Evolutionary conservation across 2,797 vertebrate species (phyloP), one percentile per base, ranked within the genome.

Genomic region (Hyperoplus lanceolatus): DNA sequence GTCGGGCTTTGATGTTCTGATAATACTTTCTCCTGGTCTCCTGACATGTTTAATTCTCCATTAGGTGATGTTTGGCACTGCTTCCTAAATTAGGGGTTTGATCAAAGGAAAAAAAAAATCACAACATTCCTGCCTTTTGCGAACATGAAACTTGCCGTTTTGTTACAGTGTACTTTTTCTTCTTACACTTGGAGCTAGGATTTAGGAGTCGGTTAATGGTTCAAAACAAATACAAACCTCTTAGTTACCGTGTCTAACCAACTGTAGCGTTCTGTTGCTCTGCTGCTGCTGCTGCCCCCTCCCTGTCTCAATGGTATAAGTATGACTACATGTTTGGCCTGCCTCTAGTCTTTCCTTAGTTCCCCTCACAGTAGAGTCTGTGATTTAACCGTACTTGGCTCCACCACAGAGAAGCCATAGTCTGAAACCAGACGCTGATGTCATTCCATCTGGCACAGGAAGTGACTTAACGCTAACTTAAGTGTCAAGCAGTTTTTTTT

Each of bases 321-420:
- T 64, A 84, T 95, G 90, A 93, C 91, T 92, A 85, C 90, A 92
- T 93, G 72, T 91, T 94, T 94, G 93, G 93, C 91, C 89, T 70
- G 84, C 86, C 84, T 85, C 68, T 41, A 74, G 75, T 84, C 86
- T 90, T 92, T 87, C 93, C 92, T 85, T 89, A 87, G 90, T 90
- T 94, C 91, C 90, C 68, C 69, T 39, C 83, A 89, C 88, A 90
- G 29, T 29, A 29, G 86, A 81, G 73, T 84, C 85, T 90, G 88
- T 91, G 87, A 92, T 91, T 90, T 90, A 85, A 75, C 88, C 89
- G 79, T 92, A 88, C 85, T 92, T 93, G 90, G 88, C 85, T 84
- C 64, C 77, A 81, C 87, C 90, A 92, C 92, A 94, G 91, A 92
- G 91, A 90, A 87, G 86, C 87, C 66, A 86, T 83, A 88, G 87